phyloP scores from a whole-genome alignment of 2,113 vertebrate species.

The Amia ocellicauda region DNA sequence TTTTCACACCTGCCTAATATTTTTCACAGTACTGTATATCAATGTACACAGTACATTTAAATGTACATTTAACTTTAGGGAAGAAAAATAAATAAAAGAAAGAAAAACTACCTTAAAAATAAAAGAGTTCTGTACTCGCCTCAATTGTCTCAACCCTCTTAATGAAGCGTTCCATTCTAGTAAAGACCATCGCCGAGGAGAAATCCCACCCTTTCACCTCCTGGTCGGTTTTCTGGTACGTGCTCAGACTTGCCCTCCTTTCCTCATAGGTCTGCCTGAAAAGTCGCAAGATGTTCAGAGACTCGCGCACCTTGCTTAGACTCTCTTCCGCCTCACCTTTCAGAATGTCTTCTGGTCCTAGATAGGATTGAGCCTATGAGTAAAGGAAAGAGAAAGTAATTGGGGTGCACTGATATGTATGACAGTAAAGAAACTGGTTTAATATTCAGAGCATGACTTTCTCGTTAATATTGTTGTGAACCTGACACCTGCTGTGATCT shows the following conservation, averaged over 20 bases:
- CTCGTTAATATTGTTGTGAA: too few species aligned
- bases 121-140: slow-evolving; percentile 52
- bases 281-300: slow-evolving; percentile 58
- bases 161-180: slow-evolving; percentile 69
- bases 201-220: slow-evolving; percentile 76
- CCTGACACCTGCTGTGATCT: too few species aligned
- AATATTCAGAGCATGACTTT: too few species aligned
- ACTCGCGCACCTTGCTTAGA: slow-evolving; percentile 66
- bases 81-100: background rate
- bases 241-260: slow-evolving; percentile 55
- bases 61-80: too few species aligned
- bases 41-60: too few species aligned
- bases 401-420: too few species aligned
- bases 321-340: slow-evolving; percentile 78
- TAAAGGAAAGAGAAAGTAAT: too few species aligned
- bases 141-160: slow-evolving; percentile 62
- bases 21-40: too few species aligned
- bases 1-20: too few species aligned
- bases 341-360: slow-evolving; percentile 81
- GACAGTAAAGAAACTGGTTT: too few species aligned
- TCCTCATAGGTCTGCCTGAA: slow-evolving; percentile 73
- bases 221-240: slow-evolving; percentile 62
- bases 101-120: background rate
- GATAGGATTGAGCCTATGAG: slow-evolving; percentile 67
- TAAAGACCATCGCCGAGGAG: slow-evolving; percentile 67